These are phyloP conservation scores for Saturnia japonica DNA, from an alignment of 2,888 invertebrate genomes.

Conservation along the genomic window DNA sequence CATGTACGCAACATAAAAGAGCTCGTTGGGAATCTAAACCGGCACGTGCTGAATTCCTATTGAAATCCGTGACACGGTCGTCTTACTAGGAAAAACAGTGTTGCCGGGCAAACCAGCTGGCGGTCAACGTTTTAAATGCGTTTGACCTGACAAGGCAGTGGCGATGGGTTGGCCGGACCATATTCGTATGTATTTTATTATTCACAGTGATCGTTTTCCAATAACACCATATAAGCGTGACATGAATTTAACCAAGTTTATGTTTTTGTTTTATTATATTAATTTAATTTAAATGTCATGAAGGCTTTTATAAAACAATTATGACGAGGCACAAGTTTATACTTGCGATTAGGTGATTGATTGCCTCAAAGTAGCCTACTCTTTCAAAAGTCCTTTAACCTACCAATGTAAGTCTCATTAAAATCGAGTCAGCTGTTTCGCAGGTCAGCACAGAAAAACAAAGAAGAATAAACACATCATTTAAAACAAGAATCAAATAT, in stretches of 20 bases:
- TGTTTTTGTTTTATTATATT: background rate
- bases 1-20: constrained; percentile 18
- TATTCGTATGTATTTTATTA: background rate
- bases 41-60: constrained; percentile 20
- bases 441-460: background rate
- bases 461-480: background rate
- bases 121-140: constrained; percentile 17
- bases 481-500: no score
- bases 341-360: background rate
- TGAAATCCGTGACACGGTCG: constrained; percentile 20
- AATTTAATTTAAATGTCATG: background rate
- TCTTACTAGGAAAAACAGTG: constrained; percentile 19
- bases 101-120: constrained; percentile 12
- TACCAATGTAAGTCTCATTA: background rate
- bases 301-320: background rate
- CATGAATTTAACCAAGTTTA: background rate
- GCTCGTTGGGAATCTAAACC: constrained; percentile 19
- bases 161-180: background rate
- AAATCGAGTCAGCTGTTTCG: background rate
- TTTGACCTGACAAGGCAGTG: background rate
- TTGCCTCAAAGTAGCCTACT: background rate
- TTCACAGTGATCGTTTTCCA: background rate
- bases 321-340: background rate
- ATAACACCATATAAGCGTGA: constrained; percentile 5
- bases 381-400: no score